These are phyloP conservation scores for Argyrosomus japonicus DNA, from an alignment of 2,113 vertebrate species.

Conservation along the genomic window DNA sequence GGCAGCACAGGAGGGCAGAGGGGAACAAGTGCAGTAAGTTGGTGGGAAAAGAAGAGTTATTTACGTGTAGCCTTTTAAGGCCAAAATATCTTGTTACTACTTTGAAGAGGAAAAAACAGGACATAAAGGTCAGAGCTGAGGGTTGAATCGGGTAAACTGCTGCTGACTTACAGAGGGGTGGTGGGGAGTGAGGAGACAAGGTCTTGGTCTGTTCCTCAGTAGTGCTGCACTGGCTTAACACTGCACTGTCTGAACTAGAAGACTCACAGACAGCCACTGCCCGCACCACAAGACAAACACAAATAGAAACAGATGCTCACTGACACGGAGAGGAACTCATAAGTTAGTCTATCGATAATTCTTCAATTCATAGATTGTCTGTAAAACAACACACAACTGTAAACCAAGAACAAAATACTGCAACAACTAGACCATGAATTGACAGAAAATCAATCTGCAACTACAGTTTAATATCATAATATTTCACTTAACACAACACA, in stretches of 20 bases:
- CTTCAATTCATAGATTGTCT: background rate
- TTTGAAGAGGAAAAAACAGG: background rate
- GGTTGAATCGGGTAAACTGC: constrained; percentile 6
- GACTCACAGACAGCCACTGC: constrained; percentile 63
- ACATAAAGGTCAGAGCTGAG: constrained; percentile 36
- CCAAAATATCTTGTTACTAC: background rate
- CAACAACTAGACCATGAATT: background rate
- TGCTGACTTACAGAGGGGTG: constrained; percentile 77
- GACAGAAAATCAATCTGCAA: background rate
- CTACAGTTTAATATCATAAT: background rate
- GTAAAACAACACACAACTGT: too few species aligned
- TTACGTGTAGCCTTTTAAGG: background rate
- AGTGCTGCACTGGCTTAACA: constrained; percentile 75
- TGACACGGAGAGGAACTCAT: constrained; percentile 1
- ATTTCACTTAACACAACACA: too few species aligned
- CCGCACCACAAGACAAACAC: constrained; percentile 49
- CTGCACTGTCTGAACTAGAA: constrained; percentile 74
- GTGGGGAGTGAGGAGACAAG: constrained; percentile 56
- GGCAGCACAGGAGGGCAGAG: constrained; percentile 55
- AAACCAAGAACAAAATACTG: background rate
- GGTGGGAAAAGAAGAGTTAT: background rate
- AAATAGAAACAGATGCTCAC: constrained; percentile 39
- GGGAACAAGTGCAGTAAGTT: background rate
- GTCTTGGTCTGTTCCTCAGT: constrained; percentile 67
- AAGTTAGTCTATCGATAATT: background rate